Base-by-base conservation (phyloP, 1,140 invertebrate genomes). In the Stegodyphus dumicola region DNA sequence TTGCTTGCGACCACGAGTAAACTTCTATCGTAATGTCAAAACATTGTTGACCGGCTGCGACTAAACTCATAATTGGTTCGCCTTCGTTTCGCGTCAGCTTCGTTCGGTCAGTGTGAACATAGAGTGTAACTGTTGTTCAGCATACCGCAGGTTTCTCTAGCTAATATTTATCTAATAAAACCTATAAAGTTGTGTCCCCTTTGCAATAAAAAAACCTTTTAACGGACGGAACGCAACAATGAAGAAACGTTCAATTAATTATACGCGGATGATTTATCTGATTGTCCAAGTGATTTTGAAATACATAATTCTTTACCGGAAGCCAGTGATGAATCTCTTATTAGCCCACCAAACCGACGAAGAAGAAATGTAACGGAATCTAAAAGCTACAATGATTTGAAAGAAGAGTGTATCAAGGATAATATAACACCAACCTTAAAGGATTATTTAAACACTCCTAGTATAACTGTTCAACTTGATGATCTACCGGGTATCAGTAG, bases 371-470 rank as follows among this genome's bases (percentile, higher is more conserved):
- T 73, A 73, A 73, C 49, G 53, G 51, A 1, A 73, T 73, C 7
- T 11, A 33, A 73, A 54, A 73, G 70, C 6, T 5, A 73, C 33
- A n/a, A 52, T n/a, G 33, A 73, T 49, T 73, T 73, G 33, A 33
- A 73, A 51, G 70, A 73, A 73, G 70, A 73, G 49, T 73, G 5
- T 17, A 73, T 11, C 51, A 49, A 73, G 49, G 6, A 73, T 73
- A 73, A 48, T 51, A 73, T 49, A 51, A 17, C 70, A 6, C 1
- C 70, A 48, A 33, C 33, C 3, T 33, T 73, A 52, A 6, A 3
- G 70, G 53, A 73, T 73, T 73, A 51, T 73, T 73, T 52, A 73
- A 73, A 73, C 49, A 73, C 53, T 73, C 51, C 70, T 52, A n/a
- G 7, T 73, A 33, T n/a, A 73, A 73, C 70, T 51, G n/a, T 73